Conservation (phyloP, 1,140 invertebrate genomes). For the Arctopsyche grandis region DNA sequence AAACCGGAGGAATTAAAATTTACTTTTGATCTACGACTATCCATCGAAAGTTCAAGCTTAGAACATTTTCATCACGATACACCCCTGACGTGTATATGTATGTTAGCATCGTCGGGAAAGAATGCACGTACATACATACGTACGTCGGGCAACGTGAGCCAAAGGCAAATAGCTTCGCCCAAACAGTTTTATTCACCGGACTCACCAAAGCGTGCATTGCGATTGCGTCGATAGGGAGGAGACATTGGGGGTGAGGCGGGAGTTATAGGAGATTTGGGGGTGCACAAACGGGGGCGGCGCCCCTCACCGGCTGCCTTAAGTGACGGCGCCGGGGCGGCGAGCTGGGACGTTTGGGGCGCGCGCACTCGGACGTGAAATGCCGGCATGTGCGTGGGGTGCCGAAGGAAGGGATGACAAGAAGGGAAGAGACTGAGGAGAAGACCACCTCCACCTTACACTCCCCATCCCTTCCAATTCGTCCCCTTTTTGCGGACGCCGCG, state of each 20-base stretch:
- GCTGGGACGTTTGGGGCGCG: constrained; percentile 5
- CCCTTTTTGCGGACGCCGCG: not conserved
- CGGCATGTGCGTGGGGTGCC: constrained; percentile 36
- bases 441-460: not conserved
- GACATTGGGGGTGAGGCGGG: constrained; percentile 9
- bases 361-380: constrained; percentile 49
- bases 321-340: not conserved
- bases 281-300: not conserved
- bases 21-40: too few species aligned
- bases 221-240: constrained; percentile 51
- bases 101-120: too few species aligned
- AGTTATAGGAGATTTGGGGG: not conserved
- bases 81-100: too few species aligned
- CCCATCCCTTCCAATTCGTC: not conserved
- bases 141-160: not conserved
- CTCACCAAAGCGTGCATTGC: constrained; percentile 50
- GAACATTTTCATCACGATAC: too few species aligned
- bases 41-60: too few species aligned
- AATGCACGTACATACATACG: constrained; percentile 12
- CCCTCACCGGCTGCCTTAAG: constrained; percentile 25
- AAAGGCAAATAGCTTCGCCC: constrained; percentile 33
- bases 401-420: not conserved
- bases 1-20: constrained; percentile 25
- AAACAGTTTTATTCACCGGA: constrained; percentile 53
- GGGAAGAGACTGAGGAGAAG: not conserved